Evolutionary conservation across 2,797 vertebrate genomes (phyloP).

Genomic region (Orestias chungarensis): DNA sequence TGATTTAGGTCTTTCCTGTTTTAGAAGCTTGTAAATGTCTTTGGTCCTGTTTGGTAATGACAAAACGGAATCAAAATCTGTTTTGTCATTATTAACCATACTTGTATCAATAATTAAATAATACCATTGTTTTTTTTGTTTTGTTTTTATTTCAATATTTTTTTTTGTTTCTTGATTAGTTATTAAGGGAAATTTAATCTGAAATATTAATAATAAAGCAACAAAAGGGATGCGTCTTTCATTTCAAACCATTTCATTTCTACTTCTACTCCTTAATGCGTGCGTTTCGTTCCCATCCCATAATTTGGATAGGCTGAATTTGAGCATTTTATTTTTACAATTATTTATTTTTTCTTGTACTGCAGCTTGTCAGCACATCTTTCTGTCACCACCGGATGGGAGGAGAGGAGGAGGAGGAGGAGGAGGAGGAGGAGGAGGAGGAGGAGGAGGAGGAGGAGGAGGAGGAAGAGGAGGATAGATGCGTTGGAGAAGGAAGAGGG

Average conservation of each 20-base stretch:
- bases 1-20: no score
- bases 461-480: conserved; percentile 58
- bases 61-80: background rate
- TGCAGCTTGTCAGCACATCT: conserved; percentile 71
- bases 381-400: conserved; percentile 63
- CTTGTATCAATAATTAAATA: no score
- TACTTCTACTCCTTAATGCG: conserved; percentile 16
- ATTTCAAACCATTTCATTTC: conserved; percentile 8
- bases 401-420: conserved; percentile 61
- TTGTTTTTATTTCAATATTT: no score
- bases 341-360: conserved; percentile 33
- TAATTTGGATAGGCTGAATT: conserved; percentile 63
- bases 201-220: background rate
- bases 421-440: conserved; percentile 54
- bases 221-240: background rate
- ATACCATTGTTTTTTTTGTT: no score
- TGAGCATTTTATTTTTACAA: conserved; percentile 60
- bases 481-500: conserved; percentile 54
- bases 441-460: conserved; percentile 47
- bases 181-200: background rate
- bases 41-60: background rate
- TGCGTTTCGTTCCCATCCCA: conserved; percentile 43
- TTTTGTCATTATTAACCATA: no score
- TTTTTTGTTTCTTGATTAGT: no score
- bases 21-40: background rate